Evolutionary conservation across 2,113 vertebrate genomes (phyloP).

Genomic region (Tachuris rubrigastra): DNA sequence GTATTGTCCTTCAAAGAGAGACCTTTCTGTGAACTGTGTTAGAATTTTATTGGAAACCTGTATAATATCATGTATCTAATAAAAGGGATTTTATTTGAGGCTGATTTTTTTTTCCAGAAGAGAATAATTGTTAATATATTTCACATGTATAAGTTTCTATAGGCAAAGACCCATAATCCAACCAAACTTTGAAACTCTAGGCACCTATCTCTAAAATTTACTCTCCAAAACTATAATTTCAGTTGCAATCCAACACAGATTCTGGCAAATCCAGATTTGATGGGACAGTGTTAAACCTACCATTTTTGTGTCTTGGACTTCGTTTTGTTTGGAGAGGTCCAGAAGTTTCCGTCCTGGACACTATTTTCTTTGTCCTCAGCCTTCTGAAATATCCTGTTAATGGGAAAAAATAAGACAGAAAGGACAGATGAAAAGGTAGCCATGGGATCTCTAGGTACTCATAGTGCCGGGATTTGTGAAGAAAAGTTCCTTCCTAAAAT

Average conservation of each 20-base stretch:
- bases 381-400: not conserved
- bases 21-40: not conserved
- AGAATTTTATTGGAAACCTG: not conserved
- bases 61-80: not conserved
- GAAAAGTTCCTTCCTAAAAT: not conserved
- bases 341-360: not conserved
- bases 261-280: not conserved
- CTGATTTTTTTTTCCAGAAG: not conserved
- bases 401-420: not conserved
- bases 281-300: rapidly evolving
- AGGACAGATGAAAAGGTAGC: not conserved
- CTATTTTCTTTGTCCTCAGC: not conserved
- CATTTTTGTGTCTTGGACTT: not conserved
- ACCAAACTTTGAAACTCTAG: not conserved
- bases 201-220: not conserved
- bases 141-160: not conserved
- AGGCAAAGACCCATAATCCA: rapidly evolving
- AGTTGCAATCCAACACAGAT: not conserved
- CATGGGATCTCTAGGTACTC: too few relatives aligned
- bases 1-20: rapidly evolving
- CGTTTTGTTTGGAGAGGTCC: not conserved
- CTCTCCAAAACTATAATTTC: not conserved
- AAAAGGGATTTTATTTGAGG: not conserved
- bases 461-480: not conserved
- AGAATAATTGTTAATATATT: not conserved